A percentile compares a stretch with the other conserved stretches of the same genome.
These are phyloP conservation scores for Acrocephalus scirpaceus DNA, from an alignment of 2,797 vertebrate genomes.

Conservation along the genomic window DNA sequence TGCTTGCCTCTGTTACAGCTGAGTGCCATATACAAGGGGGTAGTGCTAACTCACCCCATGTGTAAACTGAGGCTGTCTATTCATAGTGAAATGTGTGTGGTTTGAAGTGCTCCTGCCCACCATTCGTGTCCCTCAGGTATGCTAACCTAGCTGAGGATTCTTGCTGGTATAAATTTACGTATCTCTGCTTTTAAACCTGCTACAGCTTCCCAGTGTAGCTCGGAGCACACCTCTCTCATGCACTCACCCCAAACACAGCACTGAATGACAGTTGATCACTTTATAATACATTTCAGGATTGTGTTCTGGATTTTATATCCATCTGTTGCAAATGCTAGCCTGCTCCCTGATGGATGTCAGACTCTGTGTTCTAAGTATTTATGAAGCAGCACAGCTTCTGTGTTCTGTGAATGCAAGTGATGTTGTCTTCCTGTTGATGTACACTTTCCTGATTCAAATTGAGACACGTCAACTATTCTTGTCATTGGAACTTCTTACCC, in stretches of 20 bases:
- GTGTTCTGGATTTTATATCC: rapidly evolving
- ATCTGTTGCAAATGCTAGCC: not conserved
- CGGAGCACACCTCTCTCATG: not conserved
- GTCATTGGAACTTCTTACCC: not conserved
- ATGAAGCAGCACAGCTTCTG: not conserved
- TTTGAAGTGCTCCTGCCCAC: not conserved
- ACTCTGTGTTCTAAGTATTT: not conserved
- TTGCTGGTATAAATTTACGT: rapidly evolving
- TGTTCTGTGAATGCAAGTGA: not conserved
- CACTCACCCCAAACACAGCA: not conserved
- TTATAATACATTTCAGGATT: not conserved
- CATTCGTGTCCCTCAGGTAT: not conserved
- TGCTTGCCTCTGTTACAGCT: not conserved
- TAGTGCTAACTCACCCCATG: not conserved
- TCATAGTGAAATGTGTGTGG: not conserved
- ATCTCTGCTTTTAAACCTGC: not conserved
- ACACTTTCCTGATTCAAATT: not conserved
- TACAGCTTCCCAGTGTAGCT: not conserved
- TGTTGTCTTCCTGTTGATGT: not conserved
- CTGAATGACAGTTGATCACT: not conserved
- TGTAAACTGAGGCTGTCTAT: not conserved
- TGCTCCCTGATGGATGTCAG: too few relatives aligned
- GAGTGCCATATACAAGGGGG: not conserved
- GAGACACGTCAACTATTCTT: not conserved
- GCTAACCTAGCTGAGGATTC: not conserved